Evolutionary conservation across 2,113 vertebrate genomes (phyloP), one percentile per base, ranked within the genome.

Genomic region (Phocoena sinus): DNA sequence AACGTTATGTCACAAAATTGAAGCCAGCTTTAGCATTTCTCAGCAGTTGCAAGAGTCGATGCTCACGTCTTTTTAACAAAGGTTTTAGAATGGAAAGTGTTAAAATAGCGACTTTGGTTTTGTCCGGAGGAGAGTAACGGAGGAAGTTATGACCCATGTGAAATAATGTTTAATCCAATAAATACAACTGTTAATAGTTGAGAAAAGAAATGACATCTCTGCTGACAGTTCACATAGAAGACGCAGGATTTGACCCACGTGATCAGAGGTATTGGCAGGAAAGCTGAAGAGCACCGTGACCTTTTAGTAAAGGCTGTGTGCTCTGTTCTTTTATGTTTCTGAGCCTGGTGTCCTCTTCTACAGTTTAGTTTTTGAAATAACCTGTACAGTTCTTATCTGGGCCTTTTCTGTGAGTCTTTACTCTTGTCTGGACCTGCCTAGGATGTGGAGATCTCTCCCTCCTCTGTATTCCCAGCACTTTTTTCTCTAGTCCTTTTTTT

Each of bases 11-110:
- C 91, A 80, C 67, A 70, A 81, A 93, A 65, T 41, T 26, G 47
- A 95, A 89, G 50, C 70, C 50, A 18, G 11, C 76, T 94, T 94
- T 84, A 77, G 91, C 81, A 53, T 93, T 94, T 97, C 91, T 94
- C 73, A 95, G 58, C 77, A 58, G 73, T 86, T 77, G 1, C 71
- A 60, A 74, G 44, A 21, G 79, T 26, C 31, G 17, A 21, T 28
- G 62, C 65, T 77, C 14, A 20, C 15, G n/a, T 68, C 60, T 82
- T 94, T 91, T 47, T 53, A 89, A 97, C 31, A 84, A n/a, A 96
- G 50, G n/a, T 86, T 82, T 74, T 38, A 71, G 56, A 82, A 76
- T 3, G 25, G 15, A 92, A 68, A 71, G 10, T 77, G 18, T 28
- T 47, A 58, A 44, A 25, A 14, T 25, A 83, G 76, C 0, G 0